Percentiles rank a stretch among this genome's conserved stretches.
Conservation (phyloP, 30 jellyfish, hydroid and myxozoan species). For the Clytia hemisphaerica region DNA sequence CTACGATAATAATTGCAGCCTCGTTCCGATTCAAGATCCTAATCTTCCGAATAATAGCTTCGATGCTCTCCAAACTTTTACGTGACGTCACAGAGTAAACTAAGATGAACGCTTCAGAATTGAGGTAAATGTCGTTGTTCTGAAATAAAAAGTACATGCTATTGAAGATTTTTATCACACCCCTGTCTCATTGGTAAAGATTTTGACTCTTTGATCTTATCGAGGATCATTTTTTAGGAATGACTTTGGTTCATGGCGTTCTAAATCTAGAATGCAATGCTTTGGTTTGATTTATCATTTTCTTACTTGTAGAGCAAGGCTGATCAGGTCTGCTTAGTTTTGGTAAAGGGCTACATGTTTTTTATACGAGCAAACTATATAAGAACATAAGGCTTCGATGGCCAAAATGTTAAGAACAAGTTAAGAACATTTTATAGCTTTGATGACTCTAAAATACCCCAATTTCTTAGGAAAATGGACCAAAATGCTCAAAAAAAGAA, state of each 20-base stretch:
- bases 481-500: too few species aligned
- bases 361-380: too few species aligned
- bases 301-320: too few species aligned
- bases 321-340: too few species aligned
- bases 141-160: not conserved
- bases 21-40: conserved; percentile 33
- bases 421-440: too few species aligned
- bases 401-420: too few species aligned
- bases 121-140: conserved; percentile 5
- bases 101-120: conserved; percentile 32
- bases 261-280: too few species aligned
- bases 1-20: conserved; percentile 62
- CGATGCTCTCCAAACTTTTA: conserved; percentile 44
- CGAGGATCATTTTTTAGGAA: not conserved
- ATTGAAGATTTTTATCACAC: not conserved
- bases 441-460: too few species aligned
- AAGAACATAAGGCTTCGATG: too few species aligned
- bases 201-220: not conserved
- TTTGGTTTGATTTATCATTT: too few species aligned
- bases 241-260: not conserved
- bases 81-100: conserved; percentile 67
- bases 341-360: too few species aligned
- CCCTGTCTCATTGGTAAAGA: not conserved
- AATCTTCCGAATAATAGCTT: conserved; percentile 34
- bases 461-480: too few species aligned